Base-by-base conservation (phyloP, 2,888 invertebrate genomes). In the Girardia tigrina region DNA sequence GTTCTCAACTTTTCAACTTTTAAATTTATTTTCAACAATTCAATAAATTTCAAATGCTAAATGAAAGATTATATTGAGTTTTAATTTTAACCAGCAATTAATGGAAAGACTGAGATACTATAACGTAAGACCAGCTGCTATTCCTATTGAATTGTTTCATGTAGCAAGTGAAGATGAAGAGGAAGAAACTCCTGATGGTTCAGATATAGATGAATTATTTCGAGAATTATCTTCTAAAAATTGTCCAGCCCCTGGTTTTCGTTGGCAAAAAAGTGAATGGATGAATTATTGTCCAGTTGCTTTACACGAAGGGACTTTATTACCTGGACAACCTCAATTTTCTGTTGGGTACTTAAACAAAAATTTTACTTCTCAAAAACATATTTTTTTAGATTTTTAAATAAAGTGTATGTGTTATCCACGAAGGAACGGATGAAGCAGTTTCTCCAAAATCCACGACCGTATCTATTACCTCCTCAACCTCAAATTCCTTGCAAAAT, bases 401-500 rank as follows among this genome's bases (percentile, higher is more conserved):
- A 84, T 79, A 84, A 84, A 78, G 80, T 84, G 70, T 84, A 84
- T 78, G 78, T 80, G 28, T 74, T 84, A 78, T 83, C 84, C 23
- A 82, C 80, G 78, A 80, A 79, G 23, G 82, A 83, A 77, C 81
- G 82, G 0, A 79, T 84, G 79, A 81, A 80, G 28, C 81, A 82
- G 77, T 84, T 84, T 78, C 75, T 84, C 75, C 82, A 82, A 78
- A 84, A 84, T 78, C 84, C 84, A 0, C 78, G 84, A 16, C 82
- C 82, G 0, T 84, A 82, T 77, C 78, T 84, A 20, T 76, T 83
- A 28, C 82, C 82, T 14, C 81, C 82, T 12, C 82, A 83, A 77
- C 84, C 84, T 0, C 78, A 82, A 29, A 81, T 82, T 20, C 83
- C 84, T 0, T 83, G 83, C 78, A 84, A 84, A 78, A 76, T 84